Evolutionary conservation across 1,140 invertebrate species (phyloP).

Genomic region (Metopolophium dirhodum): DNA sequence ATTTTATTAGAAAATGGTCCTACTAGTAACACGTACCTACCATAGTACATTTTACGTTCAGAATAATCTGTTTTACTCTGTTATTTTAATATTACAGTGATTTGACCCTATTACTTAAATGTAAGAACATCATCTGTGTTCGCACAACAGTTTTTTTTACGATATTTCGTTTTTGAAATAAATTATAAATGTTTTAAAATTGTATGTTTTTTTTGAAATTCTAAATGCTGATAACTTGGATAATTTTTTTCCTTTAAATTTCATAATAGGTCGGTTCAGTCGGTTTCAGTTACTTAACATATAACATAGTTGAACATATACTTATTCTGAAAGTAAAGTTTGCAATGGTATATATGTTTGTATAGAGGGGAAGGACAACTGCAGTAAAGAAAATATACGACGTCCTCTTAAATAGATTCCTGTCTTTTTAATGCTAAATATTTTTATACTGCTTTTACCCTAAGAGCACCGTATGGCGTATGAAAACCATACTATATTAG

Average conservation of each 20-base stretch:
- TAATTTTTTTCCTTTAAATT: not conserved
- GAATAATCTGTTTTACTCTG: too few species aligned
- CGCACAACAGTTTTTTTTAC: too few species aligned
- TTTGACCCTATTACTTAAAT: too few species aligned
- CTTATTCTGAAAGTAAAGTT: not conserved
- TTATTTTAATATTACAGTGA: too few species aligned
- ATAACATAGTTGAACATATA: not conserved
- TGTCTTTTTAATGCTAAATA: not conserved
- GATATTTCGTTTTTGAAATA: not conserved
- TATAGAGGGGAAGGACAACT: not conserved
- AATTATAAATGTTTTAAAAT: not conserved
- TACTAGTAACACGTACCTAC: too few species aligned
- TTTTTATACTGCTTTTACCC: not conserved
- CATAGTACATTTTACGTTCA: too few species aligned
- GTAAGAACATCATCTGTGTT: too few species aligned
- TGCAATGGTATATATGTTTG: not conserved
- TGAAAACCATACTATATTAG: not conserved
- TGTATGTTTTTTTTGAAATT: not conserved
- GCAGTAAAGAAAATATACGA: not conserved
- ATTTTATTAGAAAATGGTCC: too few species aligned
- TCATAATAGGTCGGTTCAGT: not conserved
- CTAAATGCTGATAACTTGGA: not conserved
- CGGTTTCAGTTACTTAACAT: too few species aligned
- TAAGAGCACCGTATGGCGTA: not conserved
- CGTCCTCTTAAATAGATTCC: not conserved